Conservation (phyloP, 2,888 invertebrate genomes). For the Lissocephala sabroskyi region DNA sequence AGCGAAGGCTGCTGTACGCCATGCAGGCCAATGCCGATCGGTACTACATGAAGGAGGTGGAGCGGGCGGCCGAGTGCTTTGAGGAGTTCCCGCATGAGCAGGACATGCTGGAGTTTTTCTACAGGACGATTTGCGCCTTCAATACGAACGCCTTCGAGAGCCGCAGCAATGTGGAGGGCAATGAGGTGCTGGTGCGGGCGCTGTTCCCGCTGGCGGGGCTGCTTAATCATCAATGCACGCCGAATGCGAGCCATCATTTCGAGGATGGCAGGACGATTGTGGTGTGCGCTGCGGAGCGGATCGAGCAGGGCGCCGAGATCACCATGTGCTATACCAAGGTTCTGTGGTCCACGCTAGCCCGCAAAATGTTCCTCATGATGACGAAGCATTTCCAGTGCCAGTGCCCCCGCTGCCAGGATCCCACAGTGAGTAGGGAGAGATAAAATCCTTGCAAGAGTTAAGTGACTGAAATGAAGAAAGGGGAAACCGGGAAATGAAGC, state of each 20-base stretch:
- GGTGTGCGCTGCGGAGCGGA: slow-evolving; percentile 75
- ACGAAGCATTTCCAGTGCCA: slow-evolving; percentile 80
- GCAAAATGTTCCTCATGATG: slow-evolving; percentile 77
- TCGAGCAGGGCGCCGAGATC: slow-evolving; percentile 79
- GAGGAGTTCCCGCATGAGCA: slow-evolving; percentile 65
- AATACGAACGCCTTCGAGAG: slow-evolving; percentile 72
- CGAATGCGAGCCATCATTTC: slow-evolving; percentile 81
- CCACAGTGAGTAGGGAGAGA: slow-evolving; percentile 74
- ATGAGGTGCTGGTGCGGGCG: slow-evolving; percentile 75
- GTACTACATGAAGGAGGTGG: slow-evolving; percentile 58
- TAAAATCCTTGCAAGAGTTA: too few species aligned
- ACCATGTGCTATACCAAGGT: slow-evolving; percentile 81
- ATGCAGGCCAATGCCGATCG: slow-evolving; percentile 70
- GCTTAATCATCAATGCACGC: slow-evolving; percentile 81
- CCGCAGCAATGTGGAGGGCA: slow-evolving; percentile 48
- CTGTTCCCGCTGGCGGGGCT: slow-evolving; percentile 80
- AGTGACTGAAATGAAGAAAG: too few species aligned
- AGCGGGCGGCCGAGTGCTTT: slow-evolving; percentile 64
- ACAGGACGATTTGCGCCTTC: slow-evolving; percentile 68
- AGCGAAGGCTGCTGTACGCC: slow-evolving; percentile 63
- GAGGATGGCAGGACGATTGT: slow-evolving; percentile 76
- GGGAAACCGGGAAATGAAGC: too few species aligned
- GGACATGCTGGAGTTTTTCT: slow-evolving; percentile 62
- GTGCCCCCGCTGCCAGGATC: slow-evolving; percentile 80
- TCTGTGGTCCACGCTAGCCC: slow-evolving; percentile 79